These are phyloP conservation scores for Deroplatys truncata DNA, from an alignment of 2,888 invertebrate genomes.

Conservation along the genomic window DNA sequence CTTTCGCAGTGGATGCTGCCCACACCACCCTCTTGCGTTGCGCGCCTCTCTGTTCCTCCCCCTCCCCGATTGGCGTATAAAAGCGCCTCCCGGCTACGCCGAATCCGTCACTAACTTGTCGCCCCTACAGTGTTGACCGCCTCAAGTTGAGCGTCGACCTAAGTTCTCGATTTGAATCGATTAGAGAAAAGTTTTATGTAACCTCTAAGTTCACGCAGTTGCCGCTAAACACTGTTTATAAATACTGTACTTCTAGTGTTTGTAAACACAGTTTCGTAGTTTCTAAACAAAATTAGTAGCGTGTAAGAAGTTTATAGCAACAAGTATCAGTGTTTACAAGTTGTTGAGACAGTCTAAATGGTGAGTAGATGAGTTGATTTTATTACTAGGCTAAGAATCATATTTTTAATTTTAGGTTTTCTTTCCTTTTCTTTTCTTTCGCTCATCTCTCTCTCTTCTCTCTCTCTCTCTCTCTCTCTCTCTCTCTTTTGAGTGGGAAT, in stretches of 20 bases:
- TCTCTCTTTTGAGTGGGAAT: too few species aligned
- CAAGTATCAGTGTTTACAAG: not conserved
- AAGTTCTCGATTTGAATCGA: not conserved
- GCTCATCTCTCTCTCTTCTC: too few species aligned
- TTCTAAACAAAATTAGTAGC: not conserved
- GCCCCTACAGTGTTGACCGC: not conserved
- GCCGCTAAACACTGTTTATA: not conserved
- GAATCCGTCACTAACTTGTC: not conserved
- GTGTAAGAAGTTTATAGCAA: not conserved
- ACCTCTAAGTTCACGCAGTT: not conserved
- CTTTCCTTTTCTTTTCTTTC: too few species aligned
- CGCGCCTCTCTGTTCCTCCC: not conserved
- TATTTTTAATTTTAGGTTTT: too few species aligned
- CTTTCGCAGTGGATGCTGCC: not conserved
- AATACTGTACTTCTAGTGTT: not conserved
- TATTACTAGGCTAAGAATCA: too few species aligned
- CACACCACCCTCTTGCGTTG: not conserved
- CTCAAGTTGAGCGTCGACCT: not conserved
- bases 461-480: too few species aligned
- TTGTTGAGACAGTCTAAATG: not conserved
- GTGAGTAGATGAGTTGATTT: not conserved
- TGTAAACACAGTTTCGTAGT: not conserved
- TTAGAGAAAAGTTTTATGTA: not conserved
- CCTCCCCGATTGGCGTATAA: not conserved
- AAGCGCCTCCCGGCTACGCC: not conserved